phyloP scores from a whole-genome alignment of 2,888 invertebrate genomes.

The Rhynchonema sp. region DNA sequence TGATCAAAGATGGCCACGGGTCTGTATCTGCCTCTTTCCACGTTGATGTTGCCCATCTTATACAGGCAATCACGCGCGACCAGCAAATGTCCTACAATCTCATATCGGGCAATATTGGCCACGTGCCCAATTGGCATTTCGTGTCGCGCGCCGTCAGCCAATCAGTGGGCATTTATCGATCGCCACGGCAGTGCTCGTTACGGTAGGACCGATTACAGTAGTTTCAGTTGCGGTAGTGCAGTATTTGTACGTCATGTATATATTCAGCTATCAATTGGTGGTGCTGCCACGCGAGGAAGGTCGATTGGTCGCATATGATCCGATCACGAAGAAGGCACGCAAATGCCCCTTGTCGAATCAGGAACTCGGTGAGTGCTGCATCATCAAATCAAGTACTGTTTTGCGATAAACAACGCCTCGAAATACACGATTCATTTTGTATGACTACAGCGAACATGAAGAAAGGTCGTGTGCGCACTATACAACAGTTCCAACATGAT shows the following conservation, averaged over 20 bases:
- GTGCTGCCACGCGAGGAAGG: slow-evolving; percentile 73
- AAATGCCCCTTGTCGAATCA: slow-evolving; percentile 11
- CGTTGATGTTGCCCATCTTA: slow-evolving; percentile 5
- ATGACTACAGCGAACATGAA: slow-evolving; percentile 26
- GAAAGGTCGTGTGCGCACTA: slow-evolving; percentile 49
- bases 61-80: slow-evolving; percentile 37
- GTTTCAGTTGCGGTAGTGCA: background rate
- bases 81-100: slow-evolving; percentile 52
- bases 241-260: too few relatives aligned
- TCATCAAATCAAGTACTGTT: background rate
- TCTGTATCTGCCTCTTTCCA: background rate
- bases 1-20: too few relatives aligned
- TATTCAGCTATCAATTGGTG: slow-evolving; percentile 55
- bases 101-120: slow-evolving; percentile 55
- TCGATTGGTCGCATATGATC: slow-evolving; percentile 13
- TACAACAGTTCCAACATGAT: slow-evolving; percentile 54
- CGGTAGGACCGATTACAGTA: slow-evolving; percentile 31
- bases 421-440: background rate
- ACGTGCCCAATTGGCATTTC: slow-evolving; percentile 86
- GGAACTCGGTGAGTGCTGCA: slow-evolving; percentile 9
- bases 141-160: slow-evolving; percentile 73
- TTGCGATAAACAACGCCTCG: background rate
- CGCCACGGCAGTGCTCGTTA: slow-evolving; percentile 70
- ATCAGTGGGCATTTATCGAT: slow-evolving; percentile 44
- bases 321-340: slow-evolving; percentile 12